Percentiles rank a stretch among this genome's conserved stretches.
phyloP scores from a whole-genome alignment of 2,888 invertebrate genomes.

The Drosophila pseudotalamancana region DNA sequence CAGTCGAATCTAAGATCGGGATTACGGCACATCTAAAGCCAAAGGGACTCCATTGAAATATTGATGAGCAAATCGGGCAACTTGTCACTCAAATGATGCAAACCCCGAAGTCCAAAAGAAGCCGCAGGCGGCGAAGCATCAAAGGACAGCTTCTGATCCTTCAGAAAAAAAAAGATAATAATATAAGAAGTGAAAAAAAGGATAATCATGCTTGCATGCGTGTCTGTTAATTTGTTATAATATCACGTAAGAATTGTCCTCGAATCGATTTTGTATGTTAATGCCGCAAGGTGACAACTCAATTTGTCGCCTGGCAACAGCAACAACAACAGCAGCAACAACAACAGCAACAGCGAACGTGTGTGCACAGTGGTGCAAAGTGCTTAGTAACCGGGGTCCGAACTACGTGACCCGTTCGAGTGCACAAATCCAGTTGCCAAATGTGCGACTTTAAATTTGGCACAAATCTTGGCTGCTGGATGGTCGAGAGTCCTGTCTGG shows the following conservation, averaged over 20 bases:
- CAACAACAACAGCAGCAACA: slow-evolving; percentile 2
- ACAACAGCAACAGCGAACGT: slow-evolving; percentile 39
- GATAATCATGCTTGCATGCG: slow-evolving; percentile 60
- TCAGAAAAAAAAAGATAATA: not conserved
- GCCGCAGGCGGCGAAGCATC: slow-evolving; percentile 34
- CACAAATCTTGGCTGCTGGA: slow-evolving; percentile 35
- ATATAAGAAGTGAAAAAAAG: slow-evolving; percentile 43
- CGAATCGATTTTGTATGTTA: slow-evolving; percentile 75
- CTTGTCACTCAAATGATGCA: slow-evolving; percentile 60
- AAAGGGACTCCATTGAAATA: not conserved
- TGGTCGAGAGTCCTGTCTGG: slow-evolving; percentile 15
- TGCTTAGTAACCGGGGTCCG: slow-evolving; percentile 54
- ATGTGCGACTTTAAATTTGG: slow-evolving; percentile 8
- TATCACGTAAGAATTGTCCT: slow-evolving; percentile 67
- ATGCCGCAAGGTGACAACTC: slow-evolving; percentile 71
- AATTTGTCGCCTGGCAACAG: slow-evolving; percentile 58
- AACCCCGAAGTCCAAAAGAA: slow-evolving; percentile 13
- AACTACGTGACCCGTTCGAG: slow-evolving; percentile 38
- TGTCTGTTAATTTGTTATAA: slow-evolving; percentile 70
- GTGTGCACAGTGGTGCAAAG: slow-evolving; percentile 42
- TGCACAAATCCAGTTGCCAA: slow-evolving; percentile 11
- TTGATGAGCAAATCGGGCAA: slow-evolving; percentile 45
- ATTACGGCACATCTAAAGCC: slow-evolving; percentile 48
- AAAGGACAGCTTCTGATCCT: slow-evolving; percentile 12
- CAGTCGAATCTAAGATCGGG: slow-evolving; percentile 8